Conservation (phyloP, 2,113 vertebrate species). For the Parus major region DNA sequence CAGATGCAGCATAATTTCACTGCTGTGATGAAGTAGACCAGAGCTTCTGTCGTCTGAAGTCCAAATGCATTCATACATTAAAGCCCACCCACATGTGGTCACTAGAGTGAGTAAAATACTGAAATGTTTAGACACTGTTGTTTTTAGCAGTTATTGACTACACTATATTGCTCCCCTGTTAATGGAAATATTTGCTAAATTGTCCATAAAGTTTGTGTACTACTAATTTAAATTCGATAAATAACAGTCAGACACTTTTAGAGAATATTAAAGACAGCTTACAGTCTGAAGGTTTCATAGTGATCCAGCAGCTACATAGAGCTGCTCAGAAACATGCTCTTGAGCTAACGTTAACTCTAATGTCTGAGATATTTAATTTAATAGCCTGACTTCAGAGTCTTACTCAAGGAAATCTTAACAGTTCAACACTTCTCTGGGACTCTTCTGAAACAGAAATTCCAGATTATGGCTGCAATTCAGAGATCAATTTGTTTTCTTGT, state of each 20-base stretch:
- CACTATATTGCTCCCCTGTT: background rate
- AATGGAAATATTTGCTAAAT: background rate
- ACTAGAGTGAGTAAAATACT: background rate
- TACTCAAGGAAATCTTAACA: background rate
- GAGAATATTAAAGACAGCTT: background rate
- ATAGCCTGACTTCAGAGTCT: background rate
- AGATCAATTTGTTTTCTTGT: background rate
- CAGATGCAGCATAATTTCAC: background rate
- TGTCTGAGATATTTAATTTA: background rate
- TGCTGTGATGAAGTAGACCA: background rate
- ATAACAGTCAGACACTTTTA: background rate
- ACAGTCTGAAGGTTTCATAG: background rate
- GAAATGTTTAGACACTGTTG: background rate
- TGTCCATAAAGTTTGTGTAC: background rate
- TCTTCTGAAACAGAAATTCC: background rate
- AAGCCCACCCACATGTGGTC: background rate
- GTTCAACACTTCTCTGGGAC: background rate
- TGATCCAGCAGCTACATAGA: background rate
- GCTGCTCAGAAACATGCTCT: background rate
- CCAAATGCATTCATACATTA: background rate
- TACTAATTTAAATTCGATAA: background rate
- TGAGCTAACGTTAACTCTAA: background rate
- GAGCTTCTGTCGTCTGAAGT: background rate
- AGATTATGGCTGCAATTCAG: background rate
- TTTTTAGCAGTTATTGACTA: background rate